Evolutionary conservation across 2,888 invertebrate genomes (phyloP), one percentile per base, ranked within the genome.

Genomic region (Gandaritis pyraliata): DNA sequence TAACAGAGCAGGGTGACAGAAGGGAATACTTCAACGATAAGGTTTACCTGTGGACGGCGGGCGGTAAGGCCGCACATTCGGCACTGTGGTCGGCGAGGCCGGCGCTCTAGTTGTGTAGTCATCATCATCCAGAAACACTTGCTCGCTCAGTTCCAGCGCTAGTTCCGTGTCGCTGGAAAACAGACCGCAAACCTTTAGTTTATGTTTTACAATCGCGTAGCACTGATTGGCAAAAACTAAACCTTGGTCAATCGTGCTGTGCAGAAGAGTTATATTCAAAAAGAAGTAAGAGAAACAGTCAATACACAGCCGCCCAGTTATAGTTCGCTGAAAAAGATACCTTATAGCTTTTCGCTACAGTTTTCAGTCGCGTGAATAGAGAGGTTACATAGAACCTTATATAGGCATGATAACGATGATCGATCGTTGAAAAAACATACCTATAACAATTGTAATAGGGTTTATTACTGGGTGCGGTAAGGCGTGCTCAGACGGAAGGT

Each of bases 61-160:
- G 68, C 96, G 87, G 64, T 96, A 95, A 16, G 95, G 84, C 46
- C 93, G 88, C 39, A 93, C 95, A 76, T 94, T 94, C 64, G 96
- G 96, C 53, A 96, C 95, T 12, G 96, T 95, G 65, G 95, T 95
- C 36, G 95, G 95, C 11, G 95, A 95, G 1, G 95, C 95, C 13
- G 95, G 95, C 36, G 95, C 95, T 1, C 90, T 75, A 30, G 75
- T 80, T 1, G 85, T 73, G 74, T 94, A 94, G 76, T 93, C 93
- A 36, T 91, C 92, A 59, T 95, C 94, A 72, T 95, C 95, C 5
- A 95, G 87, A 75, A 94, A 94, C 66, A 95, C 94, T 58, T 93
- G 94, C 82, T 95, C 95, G 77, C 94, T 95, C 65, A 94, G 91
- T 75, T 95, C 94, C 75, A 94, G 91, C 7, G 93, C 91, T 51